Conservation (phyloP, 2,888 invertebrate genomes). For the Malthinus flaveolus region DNA sequence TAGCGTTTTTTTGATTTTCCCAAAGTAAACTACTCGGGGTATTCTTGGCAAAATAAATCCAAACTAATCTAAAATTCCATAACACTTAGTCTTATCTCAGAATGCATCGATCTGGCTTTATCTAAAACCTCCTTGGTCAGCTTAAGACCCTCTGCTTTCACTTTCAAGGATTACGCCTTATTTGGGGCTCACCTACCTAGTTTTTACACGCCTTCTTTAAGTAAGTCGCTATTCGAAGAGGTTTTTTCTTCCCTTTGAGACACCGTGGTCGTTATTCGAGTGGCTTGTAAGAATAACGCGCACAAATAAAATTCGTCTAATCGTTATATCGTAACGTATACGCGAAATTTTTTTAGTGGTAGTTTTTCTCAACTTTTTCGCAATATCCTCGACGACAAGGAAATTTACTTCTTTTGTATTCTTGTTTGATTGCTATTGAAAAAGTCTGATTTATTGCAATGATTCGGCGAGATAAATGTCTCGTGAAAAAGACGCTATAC, state of each 20-base stretch:
- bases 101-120: conserved; percentile 48
- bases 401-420: conserved; percentile 32
- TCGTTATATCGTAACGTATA: too few species aligned
- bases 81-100: conserved; percentile 49
- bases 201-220: conserved; percentile 30
- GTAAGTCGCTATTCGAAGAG: conserved; percentile 9
- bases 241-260: conserved; percentile 4
- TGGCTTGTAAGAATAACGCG: neutral
- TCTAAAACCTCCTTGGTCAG: conserved; percentile 45
- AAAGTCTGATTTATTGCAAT: conserved; percentile 33
- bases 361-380: neutral
- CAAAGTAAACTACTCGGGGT: neutral
- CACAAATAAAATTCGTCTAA: neutral
- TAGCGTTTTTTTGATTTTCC: too few species aligned
- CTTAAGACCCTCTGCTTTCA: conserved; percentile 42
- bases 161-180: conserved; percentile 37
- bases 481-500: conserved; percentile 27
- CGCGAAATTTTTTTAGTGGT: neutral
- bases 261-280: conserved; percentile 6
- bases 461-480: conserved; percentile 31
- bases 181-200: conserved; percentile 31
- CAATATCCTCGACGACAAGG: conserved; percentile 1
- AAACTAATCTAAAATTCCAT: conserved; percentile 48
- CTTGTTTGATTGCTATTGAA: conserved; percentile 30
- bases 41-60: conserved; percentile 27